Base-by-base conservation (phyloP, 2,888 invertebrate genomes). In the Drosophila multiciliata region DNA sequence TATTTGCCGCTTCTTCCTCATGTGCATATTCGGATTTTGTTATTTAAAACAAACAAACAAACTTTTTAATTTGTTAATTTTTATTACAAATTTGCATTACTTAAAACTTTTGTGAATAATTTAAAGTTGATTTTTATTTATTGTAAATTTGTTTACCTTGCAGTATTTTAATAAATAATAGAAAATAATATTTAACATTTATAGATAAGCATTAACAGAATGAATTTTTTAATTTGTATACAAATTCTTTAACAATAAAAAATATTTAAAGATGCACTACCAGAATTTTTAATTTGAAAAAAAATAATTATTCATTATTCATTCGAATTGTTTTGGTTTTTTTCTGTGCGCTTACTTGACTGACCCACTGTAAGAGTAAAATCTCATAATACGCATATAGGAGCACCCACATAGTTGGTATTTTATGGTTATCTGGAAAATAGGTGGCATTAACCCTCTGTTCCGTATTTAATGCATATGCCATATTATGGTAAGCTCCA, bases 341-440 rank as follows among this genome's bases (percentile, higher is more conserved):
- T 45, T 9, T 6, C 1, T 58, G 20, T 20, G 17, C 11, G 15
- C 4, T 11, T 11, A 52, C 29, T 38, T 52, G 0, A 23, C 0
- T 12, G 12, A 61, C 12, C n/a, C 40, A 61, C 57, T 61, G 40
- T 55, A 11, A 23, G n/a, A 2, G n/a, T 32, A 33, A 15, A 8
- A 23, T n/a, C n/a, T 12, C 20, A n/a, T 29, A 45, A n/a, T 35
- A 17, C 36, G 29, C 40, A 50, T 12, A 33, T 29, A 29, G 29
- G 29, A 15, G n/a, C 26, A 20, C 26, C 29, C 6, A 20, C 23
- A 20, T 11, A 3, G 9, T 7, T 23, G 8, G 45, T 15, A 15
- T 45, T 45, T 23, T 29, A 59, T 48, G 40, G 12, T 50, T 2
- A 45, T 54, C 38, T 38, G 48, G 54, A 54, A 66, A 48, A 32